These are phyloP conservation scores for Ennomos erosarius DNA, from an alignment of 2,888 invertebrate genomes.

Conservation along the genomic window DNA sequence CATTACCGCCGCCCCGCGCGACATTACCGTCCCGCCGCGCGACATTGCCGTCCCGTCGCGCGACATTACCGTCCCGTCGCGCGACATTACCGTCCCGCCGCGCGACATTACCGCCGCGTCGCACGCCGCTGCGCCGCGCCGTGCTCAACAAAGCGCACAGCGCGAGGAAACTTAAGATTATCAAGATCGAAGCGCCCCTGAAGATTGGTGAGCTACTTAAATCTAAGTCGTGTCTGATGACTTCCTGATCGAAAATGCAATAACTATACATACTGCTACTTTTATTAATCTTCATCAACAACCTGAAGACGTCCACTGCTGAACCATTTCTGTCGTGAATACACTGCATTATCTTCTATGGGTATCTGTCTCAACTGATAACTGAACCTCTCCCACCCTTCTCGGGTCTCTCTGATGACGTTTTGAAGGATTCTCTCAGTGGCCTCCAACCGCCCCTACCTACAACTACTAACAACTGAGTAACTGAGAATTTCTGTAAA, in stretches of 20 bases:
- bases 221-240: neutral
- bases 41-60: neutral
- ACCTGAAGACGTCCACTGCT: too few species aligned
- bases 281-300: too few species aligned
- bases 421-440: too few species aligned
- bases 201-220: constrained; percentile 53
- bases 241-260: neutral
- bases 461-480: too few species aligned
- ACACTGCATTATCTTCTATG: too few species aligned
- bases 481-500: too few species aligned
- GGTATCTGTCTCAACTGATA: too few species aligned
- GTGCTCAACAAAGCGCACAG: constrained; percentile 54
- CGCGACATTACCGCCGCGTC: constrained; percentile 16
- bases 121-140: constrained; percentile 56
- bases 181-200: constrained; percentile 65
- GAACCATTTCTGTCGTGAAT: too few species aligned
- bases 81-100: neutral
- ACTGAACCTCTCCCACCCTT: too few species aligned
- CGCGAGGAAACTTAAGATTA: constrained; percentile 41
- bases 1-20: constrained; percentile 7
- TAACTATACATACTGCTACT: too few species aligned
- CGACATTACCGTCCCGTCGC: constrained; percentile 4
- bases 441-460: too few species aligned
- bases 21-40: neutral
- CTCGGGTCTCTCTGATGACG: too few species aligned